These are phyloP conservation scores for Eunapius fragilis DNA, from an alignment of 37 sponge, comb jelly and placozoan species.

Conservation along the genomic window DNA sequence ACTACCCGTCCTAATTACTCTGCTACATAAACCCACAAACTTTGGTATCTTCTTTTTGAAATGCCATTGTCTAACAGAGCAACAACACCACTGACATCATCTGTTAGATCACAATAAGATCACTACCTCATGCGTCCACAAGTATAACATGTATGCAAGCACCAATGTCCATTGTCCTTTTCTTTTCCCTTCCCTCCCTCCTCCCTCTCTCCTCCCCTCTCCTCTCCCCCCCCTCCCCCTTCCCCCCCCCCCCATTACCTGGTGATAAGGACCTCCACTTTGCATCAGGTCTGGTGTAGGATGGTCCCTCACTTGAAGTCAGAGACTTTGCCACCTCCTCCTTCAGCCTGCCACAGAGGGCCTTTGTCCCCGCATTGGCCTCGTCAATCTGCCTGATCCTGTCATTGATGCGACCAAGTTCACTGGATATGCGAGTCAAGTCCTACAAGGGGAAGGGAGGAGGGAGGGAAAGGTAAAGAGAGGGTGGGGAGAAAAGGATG, in stretches of 20 bases:
- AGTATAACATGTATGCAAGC: no score
- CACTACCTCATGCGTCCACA: no score
- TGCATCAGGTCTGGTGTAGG: background rate
- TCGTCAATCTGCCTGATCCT: background rate
- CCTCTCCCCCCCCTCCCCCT: background rate
- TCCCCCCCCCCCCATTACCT: background rate
- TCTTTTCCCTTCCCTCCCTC: no score
- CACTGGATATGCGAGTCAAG: background rate
- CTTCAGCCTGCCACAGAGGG: background rate
- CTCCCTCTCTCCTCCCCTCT: background rate
- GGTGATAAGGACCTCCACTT: background rate
- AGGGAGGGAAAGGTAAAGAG: background rate
- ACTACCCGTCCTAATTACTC: no score
- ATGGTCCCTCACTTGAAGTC: background rate
- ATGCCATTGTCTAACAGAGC: no score
- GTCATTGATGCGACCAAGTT: background rate
- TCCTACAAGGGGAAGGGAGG: background rate
- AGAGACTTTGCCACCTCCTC: background rate
- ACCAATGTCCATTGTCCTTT: no score
- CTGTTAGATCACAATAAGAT: no score
- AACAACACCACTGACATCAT: no score
- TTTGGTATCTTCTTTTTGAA: no score
- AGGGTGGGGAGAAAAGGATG: no score
- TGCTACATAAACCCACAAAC: no score
- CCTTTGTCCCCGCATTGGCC: background rate